A percentile compares a stretch with the other conserved stretches of the same genome.
phyloP scores from a whole-genome alignment of 2,888 invertebrate species.

The Subacronicta megacephala region DNA sequence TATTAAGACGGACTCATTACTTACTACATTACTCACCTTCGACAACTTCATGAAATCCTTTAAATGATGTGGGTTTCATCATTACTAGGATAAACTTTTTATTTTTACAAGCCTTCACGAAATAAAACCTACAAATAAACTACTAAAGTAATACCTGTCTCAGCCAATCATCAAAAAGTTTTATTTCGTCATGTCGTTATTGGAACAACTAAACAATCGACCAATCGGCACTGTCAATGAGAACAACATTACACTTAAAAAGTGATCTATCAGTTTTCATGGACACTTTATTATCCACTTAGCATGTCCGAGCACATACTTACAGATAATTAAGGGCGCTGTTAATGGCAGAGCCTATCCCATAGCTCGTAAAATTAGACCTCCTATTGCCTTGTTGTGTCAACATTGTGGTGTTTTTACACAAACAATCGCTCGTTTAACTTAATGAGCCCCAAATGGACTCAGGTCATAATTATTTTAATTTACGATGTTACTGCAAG shows the following conservation, averaged over 20 bases:
- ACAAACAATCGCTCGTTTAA: slow-evolving; percentile 29
- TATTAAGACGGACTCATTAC: too few species aligned
- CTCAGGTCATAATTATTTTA: slow-evolving; percentile 12
- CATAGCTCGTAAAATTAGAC: slow-evolving; percentile 46
- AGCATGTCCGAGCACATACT: slow-evolving; percentile 36
- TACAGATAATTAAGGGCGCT: slow-evolving; percentile 42
- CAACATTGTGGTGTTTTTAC: slow-evolving; percentile 34
- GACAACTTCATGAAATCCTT: too few species aligned
- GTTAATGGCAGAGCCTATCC: slow-evolving; percentile 40
- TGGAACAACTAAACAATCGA: slow-evolving; percentile 18
- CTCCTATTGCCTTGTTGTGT: slow-evolving; percentile 33
- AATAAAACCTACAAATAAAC: too few species aligned
- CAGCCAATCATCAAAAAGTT: too few species aligned
- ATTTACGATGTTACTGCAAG: slow-evolving; percentile 33
- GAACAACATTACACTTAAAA: slow-evolving; percentile 27
- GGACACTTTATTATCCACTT: slow-evolving; percentile 30
- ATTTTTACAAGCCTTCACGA: too few species aligned
- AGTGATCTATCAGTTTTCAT: slow-evolving; percentile 26
- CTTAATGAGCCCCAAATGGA: slow-evolving; percentile 37
- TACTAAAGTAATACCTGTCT: too few species aligned
- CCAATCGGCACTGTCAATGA: slow-evolving; percentile 15
- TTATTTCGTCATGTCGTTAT: slow-evolving; percentile 1
- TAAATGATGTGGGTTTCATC: too few species aligned
- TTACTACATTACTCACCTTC: too few species aligned
- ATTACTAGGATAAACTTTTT: too few species aligned